Evolutionary conservation across 2,113 vertebrate species (phyloP).

Genomic region (Saiga tatarica): DNA sequence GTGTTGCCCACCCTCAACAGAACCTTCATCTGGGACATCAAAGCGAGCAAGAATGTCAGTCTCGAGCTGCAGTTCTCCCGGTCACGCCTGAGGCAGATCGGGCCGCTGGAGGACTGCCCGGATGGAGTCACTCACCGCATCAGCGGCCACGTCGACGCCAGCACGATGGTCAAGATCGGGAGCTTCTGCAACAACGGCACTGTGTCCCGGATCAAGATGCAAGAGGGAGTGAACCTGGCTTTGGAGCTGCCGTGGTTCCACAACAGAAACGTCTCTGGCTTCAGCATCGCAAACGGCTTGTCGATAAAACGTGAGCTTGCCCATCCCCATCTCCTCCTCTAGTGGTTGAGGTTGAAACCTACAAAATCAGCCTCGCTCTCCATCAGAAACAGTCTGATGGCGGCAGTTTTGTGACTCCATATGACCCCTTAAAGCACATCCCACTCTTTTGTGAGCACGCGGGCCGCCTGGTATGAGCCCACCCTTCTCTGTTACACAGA

Average conservation of each 20-base stretch:
- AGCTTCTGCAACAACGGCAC: constrained; percentile 91
- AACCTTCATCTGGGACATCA: constrained; percentile 90
- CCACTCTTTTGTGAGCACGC: rapidly evolving
- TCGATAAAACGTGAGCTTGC: constrained; percentile 84
- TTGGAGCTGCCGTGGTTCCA: constrained; percentile 85
- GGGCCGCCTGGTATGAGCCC: not conserved
- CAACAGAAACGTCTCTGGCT: constrained; percentile 77
- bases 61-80: constrained; percentile 88
- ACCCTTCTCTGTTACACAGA: not conserved
- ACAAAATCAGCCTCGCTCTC: not conserved
- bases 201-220: constrained; percentile 84
- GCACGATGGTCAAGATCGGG: constrained; percentile 81
- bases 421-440: not conserved
- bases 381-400: not conserved
- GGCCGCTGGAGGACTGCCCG: constrained; percentile 79
- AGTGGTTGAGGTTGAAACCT: not conserved
- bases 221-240: constrained; percentile 81
- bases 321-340: not conserved
- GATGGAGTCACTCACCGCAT: constrained; percentile 85
- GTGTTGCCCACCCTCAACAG: constrained; percentile 87
- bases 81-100: constrained; percentile 86
- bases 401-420: rapidly evolving
- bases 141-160: constrained; percentile 68
- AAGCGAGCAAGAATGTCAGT: constrained; percentile 70
- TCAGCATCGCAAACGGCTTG: constrained; percentile 85